Conservation (phyloP, 2,113 vertebrate species). For the Macquaria ambigua region DNA sequence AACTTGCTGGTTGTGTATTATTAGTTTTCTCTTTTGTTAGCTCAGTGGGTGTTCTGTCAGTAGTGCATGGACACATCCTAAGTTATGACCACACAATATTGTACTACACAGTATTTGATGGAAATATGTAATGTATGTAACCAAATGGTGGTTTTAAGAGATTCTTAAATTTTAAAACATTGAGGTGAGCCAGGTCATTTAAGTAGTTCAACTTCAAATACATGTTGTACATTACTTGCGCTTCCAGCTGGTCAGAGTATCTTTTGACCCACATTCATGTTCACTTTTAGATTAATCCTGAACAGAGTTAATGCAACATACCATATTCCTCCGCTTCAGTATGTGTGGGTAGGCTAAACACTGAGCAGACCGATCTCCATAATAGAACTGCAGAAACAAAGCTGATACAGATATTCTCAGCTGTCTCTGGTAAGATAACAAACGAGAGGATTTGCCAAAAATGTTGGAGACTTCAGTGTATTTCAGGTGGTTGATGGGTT, state of each 20-base stretch:
- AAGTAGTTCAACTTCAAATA: neutral
- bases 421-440: neutral
- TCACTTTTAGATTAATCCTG: neutral
- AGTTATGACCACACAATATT: neutral
- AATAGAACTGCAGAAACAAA: neutral
- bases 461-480: neutral
- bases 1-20: neutral
- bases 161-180: neutral
- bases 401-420: neutral
- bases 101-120: neutral
- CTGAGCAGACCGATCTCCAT: neutral
- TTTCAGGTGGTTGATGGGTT: neutral
- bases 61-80: neutral
- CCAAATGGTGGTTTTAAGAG: neutral
- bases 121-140: neutral
- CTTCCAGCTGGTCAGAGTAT: neutral
- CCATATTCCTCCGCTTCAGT: neutral
- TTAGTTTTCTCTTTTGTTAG: neutral
- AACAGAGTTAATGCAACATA: neutral
- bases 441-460: neutral
- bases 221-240: neutral
- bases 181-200: neutral
- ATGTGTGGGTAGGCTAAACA: neutral
- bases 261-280: neutral
- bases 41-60: neutral